Evolutionary conservation across 2,797 vertebrate genomes (phyloP), one percentile per base, ranked within the genome.

Genomic region (Danio kyathit): DNA sequence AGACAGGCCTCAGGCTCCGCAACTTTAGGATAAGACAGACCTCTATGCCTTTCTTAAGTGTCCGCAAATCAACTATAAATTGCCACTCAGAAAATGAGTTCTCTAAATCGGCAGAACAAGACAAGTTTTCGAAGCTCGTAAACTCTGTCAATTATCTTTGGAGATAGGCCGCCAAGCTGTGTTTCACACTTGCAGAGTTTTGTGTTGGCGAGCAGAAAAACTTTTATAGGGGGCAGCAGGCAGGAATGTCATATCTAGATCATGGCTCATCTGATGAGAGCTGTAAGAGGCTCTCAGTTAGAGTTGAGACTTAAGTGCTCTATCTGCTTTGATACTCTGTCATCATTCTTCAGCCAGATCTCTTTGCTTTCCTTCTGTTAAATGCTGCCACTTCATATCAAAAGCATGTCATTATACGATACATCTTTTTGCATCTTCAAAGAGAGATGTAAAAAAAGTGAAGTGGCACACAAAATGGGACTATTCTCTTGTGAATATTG

Each of bases 61-160:
- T 84, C 81, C 69, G 84, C 83, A 84, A 86, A 86, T 87, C 84
- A 87, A 82, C 81, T 81, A 81, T 81, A 86, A 84, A 87, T 84
- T 84, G 83, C 71, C 81, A 82, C 83, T 81, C 82, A 79, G 78
- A 87, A 82, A 86, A 84, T 66, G 74, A 80, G 80, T 85, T 87
- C 61, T 61, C 60, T 56, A 65, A 80, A 79, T 61, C 40, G 43
- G 3, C 77, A 4, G 57, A 52, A 59, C 21, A 69, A 78, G 61
- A 73, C 59, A 52, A 79, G 70, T 56, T 69, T 83, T 85, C 61
- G 40, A 75, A 51, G 9, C 72, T 71, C 11, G 19, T 81, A 76
- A 86, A 84, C 80, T 79, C 78, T 76, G 85, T 81, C 83, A 74
- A 81, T 85, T 85, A 80, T 70, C 75, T 76, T 76, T 74, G 12